These are phyloP conservation scores for Anguilla anguilla DNA, from an alignment of 2,797 vertebrate genomes.

Conservation along the genomic window DNA sequence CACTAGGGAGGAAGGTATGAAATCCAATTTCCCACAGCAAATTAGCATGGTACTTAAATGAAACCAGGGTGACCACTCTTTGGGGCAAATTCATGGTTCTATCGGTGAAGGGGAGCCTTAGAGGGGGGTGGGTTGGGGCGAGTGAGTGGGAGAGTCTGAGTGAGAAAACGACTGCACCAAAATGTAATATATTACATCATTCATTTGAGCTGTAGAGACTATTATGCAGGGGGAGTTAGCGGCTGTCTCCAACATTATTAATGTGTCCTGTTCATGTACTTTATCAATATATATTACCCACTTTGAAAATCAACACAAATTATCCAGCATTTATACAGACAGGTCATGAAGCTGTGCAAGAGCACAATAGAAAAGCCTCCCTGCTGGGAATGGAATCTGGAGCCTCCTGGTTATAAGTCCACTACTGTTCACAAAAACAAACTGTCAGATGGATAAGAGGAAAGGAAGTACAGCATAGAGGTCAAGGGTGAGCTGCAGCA, in stretches of 20 bases:
- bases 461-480: too few relatives aligned
- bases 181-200: not conserved
- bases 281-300: too few relatives aligned
- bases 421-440: not conserved
- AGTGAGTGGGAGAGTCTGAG: not conserved
- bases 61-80: not conserved
- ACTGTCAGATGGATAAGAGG: too few relatives aligned
- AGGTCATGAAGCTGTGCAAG: not conserved
- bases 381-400: not conserved
- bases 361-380: not conserved
- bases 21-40: not conserved
- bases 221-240: too few relatives aligned
- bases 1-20: not conserved
- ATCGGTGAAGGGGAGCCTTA: not conserved
- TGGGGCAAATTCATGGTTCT: not conserved
- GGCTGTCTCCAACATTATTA: too few relatives aligned
- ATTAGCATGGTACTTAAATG: not conserved
- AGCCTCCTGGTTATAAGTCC: not conserved
- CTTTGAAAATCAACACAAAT: not conserved
- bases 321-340: constrained; percentile 1
- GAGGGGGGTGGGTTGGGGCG: too few relatives aligned
- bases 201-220: too few relatives aligned
- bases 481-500: too few relatives aligned
- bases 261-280: too few relatives aligned
- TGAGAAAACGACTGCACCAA: not conserved